phyloP scores from a whole-genome alignment of 1,140 invertebrate species.

The Acromyrmex echinatior region DNA sequence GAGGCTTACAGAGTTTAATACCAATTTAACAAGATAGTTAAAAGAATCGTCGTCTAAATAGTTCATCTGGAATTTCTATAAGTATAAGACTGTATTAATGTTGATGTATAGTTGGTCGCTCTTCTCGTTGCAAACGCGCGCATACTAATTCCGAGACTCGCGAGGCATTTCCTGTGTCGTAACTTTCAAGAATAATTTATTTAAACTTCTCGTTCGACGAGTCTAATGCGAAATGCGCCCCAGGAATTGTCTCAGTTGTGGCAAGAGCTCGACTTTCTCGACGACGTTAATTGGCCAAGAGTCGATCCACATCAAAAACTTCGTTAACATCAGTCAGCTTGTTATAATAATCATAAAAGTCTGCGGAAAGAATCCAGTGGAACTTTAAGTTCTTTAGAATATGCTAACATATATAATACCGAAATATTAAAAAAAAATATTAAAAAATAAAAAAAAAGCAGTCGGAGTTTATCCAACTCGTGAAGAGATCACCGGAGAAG shows the following conservation, averaged over 20 bases:
- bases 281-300: constrained; percentile 41
- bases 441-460: not conserved
- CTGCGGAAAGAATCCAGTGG: not conserved
- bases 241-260: constrained; percentile 26
- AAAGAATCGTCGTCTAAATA: constrained; percentile 14
- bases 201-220: constrained; percentile 32
- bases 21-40: constrained; percentile 20
- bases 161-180: constrained; percentile 18
- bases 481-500: not conserved
- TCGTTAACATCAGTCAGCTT: constrained; percentile 8
- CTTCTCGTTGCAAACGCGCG: not conserved
- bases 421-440: not conserved
- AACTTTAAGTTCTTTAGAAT: not conserved
- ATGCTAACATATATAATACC: constrained; percentile 14
- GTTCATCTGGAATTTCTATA: constrained; percentile 38
- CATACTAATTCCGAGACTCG: constrained; percentile 33
- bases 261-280: constrained; percentile 14
- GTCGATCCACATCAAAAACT: constrained; percentile 3
- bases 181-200: constrained; percentile 53
- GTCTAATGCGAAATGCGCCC: not conserved
- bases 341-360: constrained; percentile 8
- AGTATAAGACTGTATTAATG: constrained; percentile 22
- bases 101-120: not conserved
- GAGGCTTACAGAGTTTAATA: constrained; percentile 17
- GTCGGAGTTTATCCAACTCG: not conserved